Percentiles rank a stretch among this genome's conserved stretches.
phyloP scores from a whole-genome alignment of 2,113 vertebrate genomes.

The Gobius niger region DNA sequence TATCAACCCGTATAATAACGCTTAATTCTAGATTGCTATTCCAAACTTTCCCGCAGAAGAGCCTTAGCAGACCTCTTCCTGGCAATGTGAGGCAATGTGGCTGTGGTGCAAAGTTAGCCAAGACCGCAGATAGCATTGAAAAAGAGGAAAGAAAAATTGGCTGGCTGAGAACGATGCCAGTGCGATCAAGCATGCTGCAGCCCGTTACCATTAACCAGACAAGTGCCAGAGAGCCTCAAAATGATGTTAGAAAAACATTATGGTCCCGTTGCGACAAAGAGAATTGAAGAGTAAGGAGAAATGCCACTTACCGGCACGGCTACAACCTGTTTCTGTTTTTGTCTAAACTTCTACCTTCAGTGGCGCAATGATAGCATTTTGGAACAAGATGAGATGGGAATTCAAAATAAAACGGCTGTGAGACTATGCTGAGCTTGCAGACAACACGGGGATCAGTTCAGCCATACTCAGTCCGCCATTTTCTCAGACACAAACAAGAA shows the following conservation, averaged over 20 bases:
- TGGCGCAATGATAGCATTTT: constrained; percentile 74
- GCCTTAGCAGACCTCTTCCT: constrained; percentile 43
- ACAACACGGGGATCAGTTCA: constrained; percentile 84
- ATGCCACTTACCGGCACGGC: constrained; percentile 49
- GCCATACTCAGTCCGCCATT: constrained; percentile 87
- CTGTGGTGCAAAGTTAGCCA: constrained; percentile 70
- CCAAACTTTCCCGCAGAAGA: constrained; percentile 35
- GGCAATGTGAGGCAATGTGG: constrained; percentile 43
- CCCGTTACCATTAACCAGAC: constrained; percentile 77
- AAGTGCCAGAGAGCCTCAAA: constrained; percentile 51
- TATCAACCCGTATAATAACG: constrained; percentile 39
- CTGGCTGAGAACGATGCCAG: constrained; percentile 83
- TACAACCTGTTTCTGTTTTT: constrained; percentile 70
- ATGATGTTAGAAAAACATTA: constrained; percentile 42
- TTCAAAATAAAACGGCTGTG: constrained; percentile 66
- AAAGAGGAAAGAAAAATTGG: constrained; percentile 45
- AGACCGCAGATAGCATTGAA: constrained; percentile 58
- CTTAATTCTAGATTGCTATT: constrained; percentile 24
- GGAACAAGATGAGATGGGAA: constrained; percentile 68
- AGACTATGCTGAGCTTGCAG: constrained; percentile 81
- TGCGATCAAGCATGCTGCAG: constrained; percentile 81
- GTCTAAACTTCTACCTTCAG: constrained; percentile 71
- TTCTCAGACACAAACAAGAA: constrained; percentile 82
- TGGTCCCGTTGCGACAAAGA: constrained; percentile 63
- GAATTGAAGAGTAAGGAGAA: constrained; percentile 33